Base-by-base conservation (phyloP, 2,113 vertebrate genomes). In the Nasalis larvatus region DNA sequence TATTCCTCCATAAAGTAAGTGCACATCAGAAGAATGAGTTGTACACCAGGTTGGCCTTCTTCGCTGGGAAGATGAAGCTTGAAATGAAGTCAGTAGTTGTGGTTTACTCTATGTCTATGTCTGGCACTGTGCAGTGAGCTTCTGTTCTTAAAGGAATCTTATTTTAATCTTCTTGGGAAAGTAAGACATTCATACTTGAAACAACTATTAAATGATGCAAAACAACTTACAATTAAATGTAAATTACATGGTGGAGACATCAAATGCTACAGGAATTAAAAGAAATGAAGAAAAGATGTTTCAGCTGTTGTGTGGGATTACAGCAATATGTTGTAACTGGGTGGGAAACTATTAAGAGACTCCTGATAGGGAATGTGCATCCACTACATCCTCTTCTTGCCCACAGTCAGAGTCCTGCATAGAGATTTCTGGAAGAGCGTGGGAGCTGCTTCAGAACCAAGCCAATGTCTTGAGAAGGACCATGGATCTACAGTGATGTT, bases 211-310 rank as follows among this genome's bases (percentile, higher is more conserved):
- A 86, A 56, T 80, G 47, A 86, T 95, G 27, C 35, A 94, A 96
- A 92, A 87, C 76, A 96, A 52, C 69, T 81, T 97, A 88, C 71
- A 96, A 87, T 96, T 97, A 96, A 96, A 92, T 81, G 45, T 71
- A 87, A 97, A 94, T 98, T 95, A 95, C 52, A 97, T n/a, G 30
- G 88, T 90, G 35, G 87, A 85, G 80, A 82, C 73, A 93, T 68
- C 82, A 92, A 96, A 77, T 94, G 71, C 32, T 89, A 87, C 25
- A 92, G 81, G 58, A 94, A 90, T 96, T 88, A 90, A 96, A 86
- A 92, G 68, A 96, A 95, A 90, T 14, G 37, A 81, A 63, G 86
- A 73, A 73, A 95, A 86, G 69, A 85, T 73, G 66, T 92, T 95
- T 87, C 77, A 87, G 71, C 56, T 89, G 49, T 47, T 81, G 30